Evolutionary conservation across 2,113 vertebrate species (phyloP).

Genomic region (Cercopithecus mona): DNA sequence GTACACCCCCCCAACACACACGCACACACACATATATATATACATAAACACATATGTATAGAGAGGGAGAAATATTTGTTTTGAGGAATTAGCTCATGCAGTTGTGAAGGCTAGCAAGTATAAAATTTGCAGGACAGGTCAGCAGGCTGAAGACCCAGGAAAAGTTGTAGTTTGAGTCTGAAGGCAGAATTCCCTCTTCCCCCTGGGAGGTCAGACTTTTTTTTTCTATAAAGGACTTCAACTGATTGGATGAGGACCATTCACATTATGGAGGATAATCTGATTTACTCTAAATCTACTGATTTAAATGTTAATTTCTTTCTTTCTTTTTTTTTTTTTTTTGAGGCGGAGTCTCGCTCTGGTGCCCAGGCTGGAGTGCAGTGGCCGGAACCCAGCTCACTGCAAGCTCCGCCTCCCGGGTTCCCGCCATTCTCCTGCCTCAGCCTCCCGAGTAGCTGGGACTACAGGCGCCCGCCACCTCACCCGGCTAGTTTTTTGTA

Average conservation of each 20-base stretch:
- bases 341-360: too few species aligned
- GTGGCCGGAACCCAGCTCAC: too few species aligned
- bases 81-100: background rate
- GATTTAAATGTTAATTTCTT: background rate
- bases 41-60: background rate
- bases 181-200: background rate
- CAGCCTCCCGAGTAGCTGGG: too few species aligned
- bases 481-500: too few species aligned
- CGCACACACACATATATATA: rapidly evolving
- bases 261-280: background rate
- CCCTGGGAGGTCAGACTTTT: background rate
- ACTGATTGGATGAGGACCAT: background rate
- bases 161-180: background rate
- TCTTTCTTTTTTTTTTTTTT: too few species aligned
- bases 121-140: background rate
- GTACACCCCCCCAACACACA: too few species aligned
- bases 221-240: background rate
- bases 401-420: too few species aligned
- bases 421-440: too few species aligned
- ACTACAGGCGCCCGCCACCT: too few species aligned
- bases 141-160: background rate
- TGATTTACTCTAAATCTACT: background rate
- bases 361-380: too few species aligned
- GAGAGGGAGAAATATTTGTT: background rate
- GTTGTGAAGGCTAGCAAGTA: background rate